These are phyloP conservation scores for Graphium colonna DNA, from an alignment of 2,888 invertebrate species.

Conservation along the genomic window DNA sequence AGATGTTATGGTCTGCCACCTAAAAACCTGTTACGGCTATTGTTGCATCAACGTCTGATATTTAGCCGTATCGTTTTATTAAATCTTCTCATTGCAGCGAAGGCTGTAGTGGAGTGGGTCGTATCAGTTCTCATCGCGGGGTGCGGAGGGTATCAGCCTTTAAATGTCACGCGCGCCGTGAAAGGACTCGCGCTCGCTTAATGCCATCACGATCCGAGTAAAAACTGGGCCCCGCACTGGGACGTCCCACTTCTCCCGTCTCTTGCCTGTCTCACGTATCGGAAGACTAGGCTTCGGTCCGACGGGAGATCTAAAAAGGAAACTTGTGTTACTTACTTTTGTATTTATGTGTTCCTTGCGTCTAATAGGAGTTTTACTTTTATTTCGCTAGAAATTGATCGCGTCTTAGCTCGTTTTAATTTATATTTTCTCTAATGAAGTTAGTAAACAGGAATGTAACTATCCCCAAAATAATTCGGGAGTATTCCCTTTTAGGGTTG, in stretches of 20 bases:
- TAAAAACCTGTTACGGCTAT: too few species aligned
- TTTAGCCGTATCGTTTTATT: conserved; percentile 7
- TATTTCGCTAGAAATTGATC: neutral
- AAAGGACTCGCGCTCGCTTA: conserved; percentile 57
- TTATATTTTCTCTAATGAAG: too few species aligned
- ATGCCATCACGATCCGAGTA: conserved; percentile 61
- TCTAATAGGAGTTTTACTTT: neutral
- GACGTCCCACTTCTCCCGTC: conserved; percentile 16
- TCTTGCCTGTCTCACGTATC: conserved; percentile 6
- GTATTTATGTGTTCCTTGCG: neutral
- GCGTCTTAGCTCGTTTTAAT: too few species aligned
- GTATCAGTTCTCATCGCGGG: conserved; percentile 24
- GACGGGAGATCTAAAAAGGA: neutral
- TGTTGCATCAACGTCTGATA: neutral
- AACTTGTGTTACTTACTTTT: neutral
- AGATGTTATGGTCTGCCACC: too few species aligned
- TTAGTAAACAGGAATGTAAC: too few species aligned
- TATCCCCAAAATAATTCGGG: too few species aligned
- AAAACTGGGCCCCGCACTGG: conserved; percentile 34
- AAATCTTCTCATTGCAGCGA: conserved; percentile 3
- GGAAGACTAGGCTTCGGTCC: neutral
- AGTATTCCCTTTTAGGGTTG: too few species aligned
- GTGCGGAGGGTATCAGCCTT: conserved; percentile 34
- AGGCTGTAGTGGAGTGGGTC: conserved; percentile 17
- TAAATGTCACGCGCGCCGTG: conserved; percentile 63